Conservation (phyloP, 2,797 vertebrate species). For the Synanceia verrucosa region DNA sequence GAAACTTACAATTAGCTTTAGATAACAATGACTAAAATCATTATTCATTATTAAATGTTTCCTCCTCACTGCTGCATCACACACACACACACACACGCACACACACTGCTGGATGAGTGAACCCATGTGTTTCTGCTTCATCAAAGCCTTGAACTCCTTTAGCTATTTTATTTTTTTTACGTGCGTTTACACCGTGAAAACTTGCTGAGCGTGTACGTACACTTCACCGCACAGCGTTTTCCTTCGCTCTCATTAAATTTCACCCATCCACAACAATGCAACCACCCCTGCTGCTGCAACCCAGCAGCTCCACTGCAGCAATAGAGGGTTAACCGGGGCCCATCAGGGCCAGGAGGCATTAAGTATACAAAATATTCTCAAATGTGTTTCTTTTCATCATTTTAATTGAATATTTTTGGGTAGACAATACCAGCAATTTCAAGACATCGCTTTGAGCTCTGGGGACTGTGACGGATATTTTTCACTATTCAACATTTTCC, state of each 20-base stretch:
- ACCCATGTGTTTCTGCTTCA: conserved; percentile 29
- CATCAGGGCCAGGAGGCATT: not conserved
- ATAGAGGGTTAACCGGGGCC: conserved; percentile 43
- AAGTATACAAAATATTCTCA: not conserved
- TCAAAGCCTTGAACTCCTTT: conserved; percentile 28
- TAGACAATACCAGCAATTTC: not conserved
- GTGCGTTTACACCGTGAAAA: conserved; percentile 39
- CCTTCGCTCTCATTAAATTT: conserved; percentile 30
- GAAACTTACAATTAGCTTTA: not conserved
- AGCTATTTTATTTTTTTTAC: conserved; percentile 44
- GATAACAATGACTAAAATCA: not conserved
- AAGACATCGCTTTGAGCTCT: not conserved
- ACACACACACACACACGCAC: not conserved
- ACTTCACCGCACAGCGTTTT: conserved; percentile 30
- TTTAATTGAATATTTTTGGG: not conserved
- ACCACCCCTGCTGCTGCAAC: conserved; percentile 17
- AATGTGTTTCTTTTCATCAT: not conserved
- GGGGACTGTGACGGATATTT: not conserved
- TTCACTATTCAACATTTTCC: not conserved
- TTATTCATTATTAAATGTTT: not conserved
- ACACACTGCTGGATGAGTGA: conserved; percentile 1
- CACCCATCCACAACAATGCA: conserved; percentile 33
- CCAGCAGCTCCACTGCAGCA: conserved; percentile 62
- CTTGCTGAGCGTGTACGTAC: conserved; percentile 47
- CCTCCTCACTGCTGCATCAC: not conserved